Evolutionary conservation across 30 jellyfish, hydroid and myxozoan species (phyloP).

Genomic region (Morbakka virulenta): DNA sequence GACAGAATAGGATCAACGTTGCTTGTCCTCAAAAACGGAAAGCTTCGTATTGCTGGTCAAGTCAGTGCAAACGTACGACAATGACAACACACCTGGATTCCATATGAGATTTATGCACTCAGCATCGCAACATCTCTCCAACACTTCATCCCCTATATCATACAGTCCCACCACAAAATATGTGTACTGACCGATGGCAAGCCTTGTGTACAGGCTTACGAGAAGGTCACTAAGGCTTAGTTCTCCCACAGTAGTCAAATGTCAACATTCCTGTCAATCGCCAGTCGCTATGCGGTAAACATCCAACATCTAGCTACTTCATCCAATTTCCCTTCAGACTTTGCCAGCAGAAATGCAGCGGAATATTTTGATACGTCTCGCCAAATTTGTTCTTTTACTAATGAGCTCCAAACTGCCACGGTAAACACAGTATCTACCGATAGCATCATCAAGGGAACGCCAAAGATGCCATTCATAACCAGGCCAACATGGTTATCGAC

Average conservation of each 20-base stretch:
- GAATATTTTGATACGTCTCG: neutral
- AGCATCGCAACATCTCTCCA: conserved; percentile 49
- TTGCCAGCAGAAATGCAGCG: neutral
- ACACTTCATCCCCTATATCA: conserved; percentile 52
- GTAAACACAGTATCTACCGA: too few relatives aligned
- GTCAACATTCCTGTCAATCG: conserved; percentile 40
- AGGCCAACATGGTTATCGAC: too few relatives aligned
- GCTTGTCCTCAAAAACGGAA: conserved; percentile 9
- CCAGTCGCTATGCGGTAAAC: conserved; percentile 18
- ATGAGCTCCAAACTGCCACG: neutral
- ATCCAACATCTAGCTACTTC: conserved; percentile 24
- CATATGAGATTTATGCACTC: conserved; percentile 53
- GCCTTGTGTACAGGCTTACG: conserved; percentile 67
- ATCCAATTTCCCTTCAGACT: conserved; percentile 27
- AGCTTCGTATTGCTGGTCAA: conserved; percentile 37
- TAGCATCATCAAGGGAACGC: too few relatives aligned
- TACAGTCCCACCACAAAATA: conserved; percentile 38
- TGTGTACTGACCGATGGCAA: conserved; percentile 60
- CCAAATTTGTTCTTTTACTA: conserved; percentile 28
- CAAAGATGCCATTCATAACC: too few relatives aligned
- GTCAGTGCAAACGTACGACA: conserved; percentile 47
- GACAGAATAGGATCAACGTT: conserved; percentile 46
- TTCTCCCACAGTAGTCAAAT: conserved; percentile 42
- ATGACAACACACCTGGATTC: conserved; percentile 56
- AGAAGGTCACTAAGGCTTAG: conserved; percentile 26